Conservation (phyloP, 1,140 invertebrate species). For the Lucilia sericata region DNA sequence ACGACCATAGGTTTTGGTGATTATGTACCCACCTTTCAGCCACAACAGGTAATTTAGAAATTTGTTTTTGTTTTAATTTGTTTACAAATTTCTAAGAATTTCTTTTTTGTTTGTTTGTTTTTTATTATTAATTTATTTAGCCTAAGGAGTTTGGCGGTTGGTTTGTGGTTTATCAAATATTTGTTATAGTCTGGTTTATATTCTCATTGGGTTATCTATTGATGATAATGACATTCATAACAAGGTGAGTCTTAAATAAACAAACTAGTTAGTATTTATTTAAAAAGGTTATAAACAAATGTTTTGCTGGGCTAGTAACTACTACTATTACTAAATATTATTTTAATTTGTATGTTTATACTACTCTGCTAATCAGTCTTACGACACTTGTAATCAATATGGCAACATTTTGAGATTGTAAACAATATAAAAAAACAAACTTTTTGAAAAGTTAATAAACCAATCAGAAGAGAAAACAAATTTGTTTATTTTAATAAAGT, state of each 20-base stretch:
- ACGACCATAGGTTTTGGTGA: constrained; percentile 97
- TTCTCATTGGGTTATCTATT: constrained; percentile 91
- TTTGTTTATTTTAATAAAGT: too few species aligned
- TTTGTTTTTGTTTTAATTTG: background rate
- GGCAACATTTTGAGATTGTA: too few species aligned
- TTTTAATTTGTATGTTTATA: too few species aligned
- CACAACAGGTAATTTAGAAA: constrained; percentile 69
- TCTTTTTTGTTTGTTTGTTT: background rate
- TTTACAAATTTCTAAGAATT: background rate
- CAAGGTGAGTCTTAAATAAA: constrained; percentile 64
- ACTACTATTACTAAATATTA: too few species aligned
- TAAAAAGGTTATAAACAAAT: background rate
- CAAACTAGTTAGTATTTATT: background rate
- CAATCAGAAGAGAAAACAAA: too few species aligned
- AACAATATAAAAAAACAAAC: too few species aligned
- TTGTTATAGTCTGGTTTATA: constrained; percentile 82
- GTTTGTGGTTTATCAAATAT: constrained; percentile 66
- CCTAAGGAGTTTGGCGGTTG: constrained; percentile 63
- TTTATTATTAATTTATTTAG: constrained; percentile 33
- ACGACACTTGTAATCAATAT: too few species aligned
- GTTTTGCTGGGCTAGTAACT: background rate
- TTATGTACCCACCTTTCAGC: constrained; percentile 78
- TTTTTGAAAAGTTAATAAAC: too few species aligned
- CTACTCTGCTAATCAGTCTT: too few species aligned
- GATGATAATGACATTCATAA: constrained; percentile 91